Evolutionary conservation across 1,140 invertebrate species (phyloP).

Genomic region (Drosophila chauvacae): DNA sequence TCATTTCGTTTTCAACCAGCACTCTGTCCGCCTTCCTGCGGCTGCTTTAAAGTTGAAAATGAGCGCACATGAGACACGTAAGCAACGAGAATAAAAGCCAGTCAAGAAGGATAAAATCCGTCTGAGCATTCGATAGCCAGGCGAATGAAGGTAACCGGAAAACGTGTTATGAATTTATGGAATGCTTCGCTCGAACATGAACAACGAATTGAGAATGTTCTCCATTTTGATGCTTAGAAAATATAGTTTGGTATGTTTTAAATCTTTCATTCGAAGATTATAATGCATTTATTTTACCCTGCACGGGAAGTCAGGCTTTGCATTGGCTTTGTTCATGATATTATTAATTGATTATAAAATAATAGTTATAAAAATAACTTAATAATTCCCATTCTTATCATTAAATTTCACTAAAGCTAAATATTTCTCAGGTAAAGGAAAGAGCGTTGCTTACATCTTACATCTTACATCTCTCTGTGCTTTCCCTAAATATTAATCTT

Average conservation of each 20-base stretch:
- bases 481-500: too few relatives aligned
- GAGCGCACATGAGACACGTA: constrained; percentile 41
- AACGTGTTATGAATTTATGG: constrained; percentile 67
- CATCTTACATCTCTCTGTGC: too few relatives aligned
- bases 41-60: constrained; percentile 61
- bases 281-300: too few relatives aligned
- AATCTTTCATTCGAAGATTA: too few relatives aligned
- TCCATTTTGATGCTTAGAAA: neutral
- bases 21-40: constrained; percentile 16
- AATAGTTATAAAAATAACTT: too few relatives aligned
- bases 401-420: too few relatives aligned
- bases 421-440: too few relatives aligned
- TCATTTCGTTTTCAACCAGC: constrained; percentile 71
- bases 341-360: too few relatives aligned
- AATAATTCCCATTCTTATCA: too few relatives aligned
- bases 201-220: constrained; percentile 7
- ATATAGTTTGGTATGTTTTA: neutral
- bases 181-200: neutral
- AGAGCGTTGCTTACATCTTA: too few relatives aligned
- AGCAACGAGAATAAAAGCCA: constrained; percentile 48
- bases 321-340: too few relatives aligned
- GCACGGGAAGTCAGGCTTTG: too few relatives aligned
- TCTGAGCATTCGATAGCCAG: constrained; percentile 37
- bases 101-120: constrained; percentile 55
- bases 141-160: constrained; percentile 40